phyloP scores from a whole-genome alignment of 2,113 vertebrate genomes.

The Nothocercus julius region DNA sequence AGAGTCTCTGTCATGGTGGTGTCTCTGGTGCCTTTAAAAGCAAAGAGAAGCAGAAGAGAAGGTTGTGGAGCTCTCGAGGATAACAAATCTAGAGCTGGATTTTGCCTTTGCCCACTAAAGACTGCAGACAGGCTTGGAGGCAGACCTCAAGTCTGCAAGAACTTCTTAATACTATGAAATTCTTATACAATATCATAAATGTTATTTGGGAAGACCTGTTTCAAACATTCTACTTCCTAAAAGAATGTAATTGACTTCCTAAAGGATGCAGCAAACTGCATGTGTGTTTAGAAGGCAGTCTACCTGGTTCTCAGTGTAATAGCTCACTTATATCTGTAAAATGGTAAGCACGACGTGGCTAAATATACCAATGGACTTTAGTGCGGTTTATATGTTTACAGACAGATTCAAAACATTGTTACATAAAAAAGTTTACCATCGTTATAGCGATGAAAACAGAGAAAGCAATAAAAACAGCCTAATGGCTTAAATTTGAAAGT shows the following conservation, averaged over 20 bases:
- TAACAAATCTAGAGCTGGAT: neutral
- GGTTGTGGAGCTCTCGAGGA: neutral
- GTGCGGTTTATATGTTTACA: neutral
- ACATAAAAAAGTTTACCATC: neutral
- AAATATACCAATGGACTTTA: neutral
- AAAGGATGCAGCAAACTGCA: neutral
- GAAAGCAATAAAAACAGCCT: neutral
- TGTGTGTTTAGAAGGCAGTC: neutral
- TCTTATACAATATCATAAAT: neutral
- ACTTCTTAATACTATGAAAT: neutral
- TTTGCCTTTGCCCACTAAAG: neutral
- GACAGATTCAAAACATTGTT: neutral
- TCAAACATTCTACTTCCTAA: neutral
- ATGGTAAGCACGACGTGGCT: rapidly evolving
- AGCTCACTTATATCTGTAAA: neutral
- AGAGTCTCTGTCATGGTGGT: neutral
- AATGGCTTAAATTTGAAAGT: neutral
- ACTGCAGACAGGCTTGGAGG: neutral
- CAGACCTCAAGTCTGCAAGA: neutral
- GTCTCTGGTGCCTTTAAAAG: neutral
- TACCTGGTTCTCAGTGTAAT: neutral
- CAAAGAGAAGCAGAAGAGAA: neutral
- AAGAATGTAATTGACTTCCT: neutral
- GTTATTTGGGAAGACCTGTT: neutral
- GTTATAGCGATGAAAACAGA: neutral